Evolutionary conservation across 2,888 invertebrate species (phyloP).

Genomic region (Ochropacha duplaris): DNA sequence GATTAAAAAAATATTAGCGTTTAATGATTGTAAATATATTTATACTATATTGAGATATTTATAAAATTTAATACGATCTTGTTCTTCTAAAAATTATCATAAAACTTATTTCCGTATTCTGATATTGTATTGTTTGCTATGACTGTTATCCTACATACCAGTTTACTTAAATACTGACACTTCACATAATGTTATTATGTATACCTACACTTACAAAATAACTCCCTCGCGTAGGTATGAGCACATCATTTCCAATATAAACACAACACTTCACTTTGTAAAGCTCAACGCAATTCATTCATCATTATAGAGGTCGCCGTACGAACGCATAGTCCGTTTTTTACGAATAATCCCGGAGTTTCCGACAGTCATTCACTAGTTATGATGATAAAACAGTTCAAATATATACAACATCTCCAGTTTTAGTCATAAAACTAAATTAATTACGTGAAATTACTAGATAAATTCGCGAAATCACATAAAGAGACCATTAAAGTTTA

Average conservation of each 20-base stretch:
- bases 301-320: background rate
- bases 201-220: slow-evolving; percentile 37
- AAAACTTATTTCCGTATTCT: slow-evolving; percentile 61
- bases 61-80: slow-evolving; percentile 81
- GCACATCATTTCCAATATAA: slow-evolving; percentile 54
- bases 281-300: slow-evolving; percentile 37
- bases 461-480: too few relatives aligned
- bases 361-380: background rate
- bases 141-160: slow-evolving; percentile 55
- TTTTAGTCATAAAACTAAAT: too few relatives aligned
- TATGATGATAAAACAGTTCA: background rate
- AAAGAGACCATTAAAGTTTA: too few relatives aligned
- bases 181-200: slow-evolving; percentile 41
- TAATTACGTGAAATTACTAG: too few relatives aligned
- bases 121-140: slow-evolving; percentile 60
- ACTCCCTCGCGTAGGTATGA: slow-evolving; percentile 54
- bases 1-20: slow-evolving; percentile 66
- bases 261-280: slow-evolving; percentile 23
- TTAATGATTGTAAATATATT: slow-evolving; percentile 81
- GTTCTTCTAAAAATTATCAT: slow-evolving; percentile 77
- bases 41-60: slow-evolving; percentile 82
- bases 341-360: background rate
- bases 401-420: background rate
- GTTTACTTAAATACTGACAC: slow-evolving; percentile 56
- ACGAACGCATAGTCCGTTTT: background rate